Evolutionary conservation across 2,888 invertebrate species (phyloP), one percentile per base, ranked within the genome.

Genomic region (Thalpophila matura): DNA sequence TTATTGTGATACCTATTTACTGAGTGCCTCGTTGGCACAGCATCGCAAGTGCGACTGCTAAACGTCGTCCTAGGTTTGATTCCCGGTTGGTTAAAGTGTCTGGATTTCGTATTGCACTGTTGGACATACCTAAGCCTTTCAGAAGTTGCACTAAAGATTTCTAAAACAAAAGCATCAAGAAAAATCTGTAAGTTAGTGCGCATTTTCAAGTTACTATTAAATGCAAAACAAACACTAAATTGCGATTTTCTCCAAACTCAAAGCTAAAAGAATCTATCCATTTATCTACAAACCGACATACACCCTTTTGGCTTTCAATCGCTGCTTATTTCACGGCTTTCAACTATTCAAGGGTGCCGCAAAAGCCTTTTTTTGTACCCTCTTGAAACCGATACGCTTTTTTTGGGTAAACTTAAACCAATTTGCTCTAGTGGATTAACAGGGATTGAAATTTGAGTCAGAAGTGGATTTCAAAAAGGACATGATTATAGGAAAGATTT

Each of bases 311-410:
- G 29, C 3, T 55, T 0, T 2, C n/a, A 35, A 33, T 20, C 29
- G n/a, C 1, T 61, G 65, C 74, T 68, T 74, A 89, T 89, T 88
- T 86, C 80, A 88, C 83, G 85, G 85, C 60, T 83, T 82, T 86
- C 80, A 84, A 60, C 56, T 59, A 78, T 80, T 76, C 55, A 68
- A 50, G 47, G 26, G 61, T 33, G 64, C 83, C 79, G 79, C 68
- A 58, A 77, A 77, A 56, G 33, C 59, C 51, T 29, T 55, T 73
- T 76, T 73, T 74, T 57, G 4, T 3, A 60, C 57, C 12, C 46
- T 14, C 59, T 67, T 14, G 43, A 66, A 60, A 57, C 38, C 26
- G 56, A 67, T 64, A 60, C 53, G 43, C 7, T 43, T 70, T 73
- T 72, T 74, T 61, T 53, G 47, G 40, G 29, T 47, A 40, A 43